Evolutionary conservation across 2,888 invertebrate genomes (phyloP), one percentile per base, ranked within the genome.

Genomic region (Eubasilissa splendida): DNA sequence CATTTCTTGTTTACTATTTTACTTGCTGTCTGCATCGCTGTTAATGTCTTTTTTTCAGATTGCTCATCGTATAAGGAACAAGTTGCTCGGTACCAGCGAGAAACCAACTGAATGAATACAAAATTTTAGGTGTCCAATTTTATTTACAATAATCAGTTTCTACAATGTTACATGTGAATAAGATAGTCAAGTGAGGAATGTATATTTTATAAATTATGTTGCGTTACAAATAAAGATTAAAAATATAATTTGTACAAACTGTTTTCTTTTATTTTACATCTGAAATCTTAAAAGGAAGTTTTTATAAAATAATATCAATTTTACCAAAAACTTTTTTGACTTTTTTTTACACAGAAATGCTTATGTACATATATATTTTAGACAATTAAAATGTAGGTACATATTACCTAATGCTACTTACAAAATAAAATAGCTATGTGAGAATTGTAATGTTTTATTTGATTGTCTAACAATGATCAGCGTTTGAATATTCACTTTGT

Each of bases 141-240:
- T 71, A 71, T 71, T 71, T 71, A 71, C 53, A 71, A 71, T 71
- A 71, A 68, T 71, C 53, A 31, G 52, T 71, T 71, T 53, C 71
- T 71, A 71, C 68, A 11, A 33, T 14, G 71, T 71, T 71, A 71
- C 71, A 71, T 22, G 71, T 71, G 71, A 54, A 22, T 52, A 53
- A 54, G 22, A 54, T 71, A 71, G 54, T 71, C 56, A 56, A 33
- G 71, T 71, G 54, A 54, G 71, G 11, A 52, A 68, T 50, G 9
- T 68, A 52, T 68, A 66, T 4, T 50, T 42, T 42, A 42, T 68
- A 14, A 50, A 42, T 50, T 50, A 12, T 33, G 11, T 50, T 50
- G 50, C n/a, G 9, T 68, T 66, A 66, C 4, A 68, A 68, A 68
- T 42, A 68, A 42, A 68, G 50, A 68, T 8, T 33, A 68, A 50